Conservation (phyloP, 2,113 vertebrate genomes). For the Corythornis cristatus region DNA sequence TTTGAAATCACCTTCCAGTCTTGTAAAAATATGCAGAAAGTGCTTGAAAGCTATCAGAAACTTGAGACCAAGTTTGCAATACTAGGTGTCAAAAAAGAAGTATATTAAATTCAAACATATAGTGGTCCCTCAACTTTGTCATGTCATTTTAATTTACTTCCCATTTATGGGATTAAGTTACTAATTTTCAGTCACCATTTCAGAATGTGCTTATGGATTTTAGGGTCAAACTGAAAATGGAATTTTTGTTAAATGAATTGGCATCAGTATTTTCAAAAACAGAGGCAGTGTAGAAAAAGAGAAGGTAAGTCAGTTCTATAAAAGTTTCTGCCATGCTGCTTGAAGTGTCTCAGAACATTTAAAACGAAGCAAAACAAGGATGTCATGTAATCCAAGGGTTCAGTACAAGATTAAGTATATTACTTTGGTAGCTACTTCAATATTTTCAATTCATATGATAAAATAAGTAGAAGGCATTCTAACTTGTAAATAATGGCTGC, state of each 20-base stretch:
- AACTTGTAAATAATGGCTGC: not conserved
- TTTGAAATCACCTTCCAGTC: not conserved
- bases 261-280: not conserved
- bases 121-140: not conserved
- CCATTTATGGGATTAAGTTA: not conserved
- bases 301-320: not conserved
- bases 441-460: not conserved
- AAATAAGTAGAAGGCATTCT: not conserved
- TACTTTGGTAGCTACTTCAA: not conserved
- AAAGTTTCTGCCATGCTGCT: not conserved
- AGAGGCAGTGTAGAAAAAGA: not conserved
- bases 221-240: not conserved
- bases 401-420: not conserved
- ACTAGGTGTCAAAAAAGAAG: not conserved
- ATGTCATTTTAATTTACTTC: not conserved
- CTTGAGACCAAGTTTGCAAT: not conserved
- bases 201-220: not conserved
- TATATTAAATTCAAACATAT: not conserved
- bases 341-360: not conserved
- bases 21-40: not conserved
- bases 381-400: not conserved
- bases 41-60: not conserved
- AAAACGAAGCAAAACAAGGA: not conserved
- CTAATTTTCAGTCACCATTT: not conserved
- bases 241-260: not conserved